These are phyloP conservation scores for Drosophila robusta DNA, from an alignment of 2,888 invertebrate species.

Conservation along the genomic window DNA sequence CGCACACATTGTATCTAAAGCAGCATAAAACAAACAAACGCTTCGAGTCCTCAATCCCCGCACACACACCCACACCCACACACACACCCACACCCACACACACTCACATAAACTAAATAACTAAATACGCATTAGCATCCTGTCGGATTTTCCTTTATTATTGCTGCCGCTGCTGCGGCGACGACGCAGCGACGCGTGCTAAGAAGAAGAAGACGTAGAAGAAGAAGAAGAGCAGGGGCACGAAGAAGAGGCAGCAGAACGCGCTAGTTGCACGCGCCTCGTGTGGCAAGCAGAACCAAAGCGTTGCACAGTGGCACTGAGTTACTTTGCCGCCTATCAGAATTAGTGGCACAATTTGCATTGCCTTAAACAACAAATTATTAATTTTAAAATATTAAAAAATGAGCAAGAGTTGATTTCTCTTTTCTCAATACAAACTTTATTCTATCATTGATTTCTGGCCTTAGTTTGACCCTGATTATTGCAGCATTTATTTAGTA, in stretches of 20 bases:
- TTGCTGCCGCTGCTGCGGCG: slow-evolving; percentile 52
- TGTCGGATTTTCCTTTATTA: slow-evolving; percentile 78
- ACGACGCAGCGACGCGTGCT: slow-evolving; percentile 36
- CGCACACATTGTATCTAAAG: slow-evolving; percentile 23
- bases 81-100: slow-evolving; percentile 7
- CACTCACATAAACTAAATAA: slow-evolving; percentile 67
- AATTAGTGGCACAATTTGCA: too few species aligned
- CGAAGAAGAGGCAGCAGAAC: slow-evolving; percentile 5
- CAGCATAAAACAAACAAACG: slow-evolving; percentile 63
- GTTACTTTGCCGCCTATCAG: too few species aligned
- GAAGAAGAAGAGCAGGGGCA: slow-evolving; percentile 7
- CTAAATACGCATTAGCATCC: slow-evolving; percentile 81
- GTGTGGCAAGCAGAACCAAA: slow-evolving; percentile 26
- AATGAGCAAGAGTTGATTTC: too few species aligned
- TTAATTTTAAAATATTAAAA: too few species aligned
- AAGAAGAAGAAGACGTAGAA: slow-evolving; percentile 18
- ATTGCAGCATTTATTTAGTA: too few species aligned
- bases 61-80: slow-evolving; percentile 13
- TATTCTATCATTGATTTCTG: too few species aligned
- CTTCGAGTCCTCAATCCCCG: slow-evolving; percentile 30
- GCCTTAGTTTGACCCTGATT: too few species aligned
- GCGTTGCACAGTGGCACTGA: slow-evolving; percentile 32
- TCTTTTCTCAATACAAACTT: too few species aligned
- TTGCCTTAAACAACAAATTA: too few species aligned
- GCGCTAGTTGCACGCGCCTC: slow-evolving; percentile 42